phyloP scores from a whole-genome alignment of 2,797 vertebrate genomes.

The Enteromius fasciolatus region DNA sequence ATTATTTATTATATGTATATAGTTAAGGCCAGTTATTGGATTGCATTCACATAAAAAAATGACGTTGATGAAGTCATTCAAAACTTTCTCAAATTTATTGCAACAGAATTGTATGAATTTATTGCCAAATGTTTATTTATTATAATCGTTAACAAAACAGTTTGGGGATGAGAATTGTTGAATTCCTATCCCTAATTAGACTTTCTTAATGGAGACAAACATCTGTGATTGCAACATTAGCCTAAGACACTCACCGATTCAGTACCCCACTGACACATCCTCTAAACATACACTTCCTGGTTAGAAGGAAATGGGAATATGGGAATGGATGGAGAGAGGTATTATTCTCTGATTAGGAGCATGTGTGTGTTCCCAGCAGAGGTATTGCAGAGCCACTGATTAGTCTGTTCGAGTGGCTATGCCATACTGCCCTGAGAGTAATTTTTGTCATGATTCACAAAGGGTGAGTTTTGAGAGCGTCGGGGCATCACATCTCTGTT shows the following conservation, averaged over 20 bases:
- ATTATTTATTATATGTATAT: not conserved
- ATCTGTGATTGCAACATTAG: conserved; percentile 23
- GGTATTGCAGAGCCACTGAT: conserved; percentile 61
- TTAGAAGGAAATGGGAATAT: conserved; percentile 18
- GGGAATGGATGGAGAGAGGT: conserved; percentile 24
- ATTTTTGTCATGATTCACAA: conserved; percentile 63
- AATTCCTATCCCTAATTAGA: conserved; percentile 7
- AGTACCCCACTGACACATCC: not conserved
- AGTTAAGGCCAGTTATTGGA: not conserved
- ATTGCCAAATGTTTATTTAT: not conserved
- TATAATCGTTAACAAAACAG: not conserved
- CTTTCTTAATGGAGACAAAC: conserved; percentile 12
- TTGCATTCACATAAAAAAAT: not conserved
- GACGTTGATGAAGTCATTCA: not conserved
- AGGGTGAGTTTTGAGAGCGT: conserved; percentile 44
- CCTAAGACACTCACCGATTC: conserved; percentile 1
- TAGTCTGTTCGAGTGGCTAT: conserved; percentile 71
- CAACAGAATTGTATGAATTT: not conserved
- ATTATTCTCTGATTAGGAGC: conserved; percentile 37
- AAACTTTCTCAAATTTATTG: not conserved
- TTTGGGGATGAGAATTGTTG: not conserved
- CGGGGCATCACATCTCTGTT: conserved; percentile 44
- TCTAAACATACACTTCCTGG: not conserved
- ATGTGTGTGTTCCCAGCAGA: conserved; percentile 10
- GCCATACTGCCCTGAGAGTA: conserved; percentile 70